Percentiles rank a stretch among this genome's conserved stretches.
phyloP scores from a whole-genome alignment of 1,140 invertebrate genomes.

The Trichoplusia ni region DNA sequence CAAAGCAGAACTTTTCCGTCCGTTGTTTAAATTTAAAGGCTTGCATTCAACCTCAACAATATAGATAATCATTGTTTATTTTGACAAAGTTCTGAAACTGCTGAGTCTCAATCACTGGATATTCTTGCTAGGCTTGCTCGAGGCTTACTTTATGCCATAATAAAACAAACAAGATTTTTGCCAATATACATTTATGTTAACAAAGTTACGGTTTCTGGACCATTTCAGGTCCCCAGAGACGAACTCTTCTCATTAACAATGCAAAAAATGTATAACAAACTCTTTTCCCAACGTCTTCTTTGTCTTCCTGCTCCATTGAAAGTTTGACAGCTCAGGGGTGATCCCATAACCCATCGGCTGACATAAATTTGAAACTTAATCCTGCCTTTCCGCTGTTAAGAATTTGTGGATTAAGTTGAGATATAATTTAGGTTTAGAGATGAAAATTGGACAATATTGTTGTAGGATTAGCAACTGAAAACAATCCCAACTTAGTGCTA shows the following conservation, averaged over 20 bases:
- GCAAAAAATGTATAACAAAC: constrained; percentile 25
- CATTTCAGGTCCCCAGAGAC: constrained; percentile 1
- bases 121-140: no score
- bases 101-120: neutral
- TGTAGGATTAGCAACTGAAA: neutral
- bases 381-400: neutral
- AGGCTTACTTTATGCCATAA: neutral
- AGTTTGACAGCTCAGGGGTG: neutral
- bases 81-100: neutral
- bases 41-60: no score
- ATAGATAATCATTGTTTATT: no score
- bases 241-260: constrained; percentile 14
- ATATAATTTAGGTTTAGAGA: neutral
- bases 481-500: neutral
- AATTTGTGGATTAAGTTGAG: neutral
- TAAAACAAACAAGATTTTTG: constrained; percentile 31
- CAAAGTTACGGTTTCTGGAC: constrained; percentile 12
- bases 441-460: no score
- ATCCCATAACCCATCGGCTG: neutral
- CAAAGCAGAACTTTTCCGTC: no score
- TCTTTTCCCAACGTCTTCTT: constrained; percentile 11
- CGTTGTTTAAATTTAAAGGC: no score
- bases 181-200: constrained; percentile 29
- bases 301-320: constrained; percentile 5
- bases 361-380: neutral